Conservation (phyloP, 2,113 vertebrate species). For the Scalopus aquaticus region DNA sequence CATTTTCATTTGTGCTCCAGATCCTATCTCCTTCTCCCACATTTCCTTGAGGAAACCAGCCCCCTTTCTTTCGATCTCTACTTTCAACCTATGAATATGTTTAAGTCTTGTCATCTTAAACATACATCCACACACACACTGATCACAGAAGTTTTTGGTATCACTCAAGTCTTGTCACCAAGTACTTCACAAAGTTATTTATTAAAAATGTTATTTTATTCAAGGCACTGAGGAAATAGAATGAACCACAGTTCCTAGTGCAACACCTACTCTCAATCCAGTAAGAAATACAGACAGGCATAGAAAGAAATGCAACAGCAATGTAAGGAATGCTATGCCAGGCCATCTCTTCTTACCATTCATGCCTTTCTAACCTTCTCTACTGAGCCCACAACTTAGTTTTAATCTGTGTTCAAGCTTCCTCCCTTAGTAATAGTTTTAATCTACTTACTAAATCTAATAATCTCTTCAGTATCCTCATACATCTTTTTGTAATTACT, state of each 20-base stretch:
- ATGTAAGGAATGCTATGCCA: not conserved
- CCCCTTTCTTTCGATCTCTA: not conserved
- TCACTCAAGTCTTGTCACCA: not conserved
- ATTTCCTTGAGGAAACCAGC: not conserved
- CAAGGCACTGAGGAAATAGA: not conserved
- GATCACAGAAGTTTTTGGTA: not conserved
- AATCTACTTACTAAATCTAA: constrained; percentile 24
- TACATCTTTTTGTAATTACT: not conserved
- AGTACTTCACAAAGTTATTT: not conserved
- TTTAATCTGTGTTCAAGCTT: not conserved
- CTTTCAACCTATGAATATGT: not conserved
- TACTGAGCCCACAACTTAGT: not conserved
- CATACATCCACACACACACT: not conserved
- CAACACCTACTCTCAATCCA: not conserved
- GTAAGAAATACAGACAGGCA: not conserved
- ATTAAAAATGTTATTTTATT: constrained; percentile 2
- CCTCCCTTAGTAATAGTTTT: not conserved
- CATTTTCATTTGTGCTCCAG: not conserved
- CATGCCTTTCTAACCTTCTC: not conserved
- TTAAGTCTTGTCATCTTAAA: constrained; percentile 13
- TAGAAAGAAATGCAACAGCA: not conserved
- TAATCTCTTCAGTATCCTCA: not conserved
- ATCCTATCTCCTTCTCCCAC: not conserved
- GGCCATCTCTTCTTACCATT: not conserved
- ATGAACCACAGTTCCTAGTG: not conserved